Base-by-base conservation (phyloP, 1,140 invertebrate genomes). In the Saccostrea cuccullata region DNA sequence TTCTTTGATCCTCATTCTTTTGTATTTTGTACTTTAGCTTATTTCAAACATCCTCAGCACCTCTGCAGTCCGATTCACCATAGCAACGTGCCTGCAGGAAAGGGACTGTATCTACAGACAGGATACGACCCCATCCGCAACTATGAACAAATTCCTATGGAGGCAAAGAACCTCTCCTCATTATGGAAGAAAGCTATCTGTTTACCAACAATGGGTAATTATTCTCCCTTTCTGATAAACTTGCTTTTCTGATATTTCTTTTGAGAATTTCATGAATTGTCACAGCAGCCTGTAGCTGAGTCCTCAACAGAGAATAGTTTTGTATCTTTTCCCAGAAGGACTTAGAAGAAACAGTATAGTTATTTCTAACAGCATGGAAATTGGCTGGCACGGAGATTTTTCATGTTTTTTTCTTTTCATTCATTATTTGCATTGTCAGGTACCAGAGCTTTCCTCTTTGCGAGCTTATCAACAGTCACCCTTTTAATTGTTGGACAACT, bases 11-110 rank as follows among this genome's bases (percentile, higher is more conserved):
- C 9, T 47, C 13, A 60, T 17, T 60, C 1, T 87, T 77, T 55
- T 40, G 64, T 17, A 40, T 83, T 86, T 55, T 73, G 26, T 56
- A 73, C 92, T 92, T 86, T 87, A 94, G 93, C 93, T 8, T 94
- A 94, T 87, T 94, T 94, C 90, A 93, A 94, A 82, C 93, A 94
- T 82, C 93, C 93, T 0, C 89, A 90, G 23, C 87, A 93, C 55
- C 89, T 94, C 30, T 94, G 93, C 87, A 93, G 90, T 82, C 93
- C 93, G 0, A 90, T 91, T 86, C 26, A 73, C 26, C 67, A 23
- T 13, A 89, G 90, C 12, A 47, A 92, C 36, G 92, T 90, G n/a
- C 89, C 89, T 40, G 85, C 90, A 60, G 92, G 92, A 12, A 92
- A 91, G 88, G 93, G 93, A 11, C 90, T 94, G 4, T 93, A 91